Evolutionary conservation across 2,113 vertebrate species (phyloP).

Genomic region (Parotia lawesii): DNA sequence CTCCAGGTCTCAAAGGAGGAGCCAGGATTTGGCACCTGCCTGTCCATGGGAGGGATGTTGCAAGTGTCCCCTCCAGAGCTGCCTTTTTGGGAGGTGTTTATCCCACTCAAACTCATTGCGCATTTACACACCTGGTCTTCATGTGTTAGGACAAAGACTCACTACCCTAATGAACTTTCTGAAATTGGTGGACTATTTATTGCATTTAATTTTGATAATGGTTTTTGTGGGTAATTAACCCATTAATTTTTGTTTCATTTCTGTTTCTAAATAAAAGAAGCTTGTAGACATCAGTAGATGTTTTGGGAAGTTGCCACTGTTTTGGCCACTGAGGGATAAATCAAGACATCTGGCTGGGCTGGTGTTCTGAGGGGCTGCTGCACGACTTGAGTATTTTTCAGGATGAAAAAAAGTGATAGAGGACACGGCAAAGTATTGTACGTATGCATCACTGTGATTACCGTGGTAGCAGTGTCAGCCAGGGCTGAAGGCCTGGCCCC

Average conservation of each 20-base stretch:
- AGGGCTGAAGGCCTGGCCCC: neutral
- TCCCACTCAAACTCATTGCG: neutral
- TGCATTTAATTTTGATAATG: neutral
- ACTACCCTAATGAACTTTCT: neutral
- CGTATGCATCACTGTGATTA: neutral
- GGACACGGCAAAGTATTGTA: neutral
- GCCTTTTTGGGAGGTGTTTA: neutral
- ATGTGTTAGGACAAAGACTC: neutral
- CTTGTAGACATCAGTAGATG: neutral
- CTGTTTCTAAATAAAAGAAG: neutral
- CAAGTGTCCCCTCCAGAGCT: neutral
- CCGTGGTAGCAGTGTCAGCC: neutral
- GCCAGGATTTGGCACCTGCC: neutral
- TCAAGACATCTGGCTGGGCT: neutral
- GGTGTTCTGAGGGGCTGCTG: neutral
- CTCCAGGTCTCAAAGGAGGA: neutral
- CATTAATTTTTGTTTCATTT: neutral
- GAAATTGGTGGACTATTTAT: neutral
- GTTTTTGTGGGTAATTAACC: neutral
- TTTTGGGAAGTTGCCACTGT: neutral
- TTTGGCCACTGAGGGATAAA: neutral
- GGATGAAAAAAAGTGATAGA: neutral
- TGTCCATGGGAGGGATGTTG: neutral
- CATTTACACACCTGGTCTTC: neutral
- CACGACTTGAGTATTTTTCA: neutral